Evolutionary conservation across 2,113 vertebrate species (phyloP), one percentile per base, ranked within the genome.

Genomic region (Pelecanoides urinatrix): DNA sequence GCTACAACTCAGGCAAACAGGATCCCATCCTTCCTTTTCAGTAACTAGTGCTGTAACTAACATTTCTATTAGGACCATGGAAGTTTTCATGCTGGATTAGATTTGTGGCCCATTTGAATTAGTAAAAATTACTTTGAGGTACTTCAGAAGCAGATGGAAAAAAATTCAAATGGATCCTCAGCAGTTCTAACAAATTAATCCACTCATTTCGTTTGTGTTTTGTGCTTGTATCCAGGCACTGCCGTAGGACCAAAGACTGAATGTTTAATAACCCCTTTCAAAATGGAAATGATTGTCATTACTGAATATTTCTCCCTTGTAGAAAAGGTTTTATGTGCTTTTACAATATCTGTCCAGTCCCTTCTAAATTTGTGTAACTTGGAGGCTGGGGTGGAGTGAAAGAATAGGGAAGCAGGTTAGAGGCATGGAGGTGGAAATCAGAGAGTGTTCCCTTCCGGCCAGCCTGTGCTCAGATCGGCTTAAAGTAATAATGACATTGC

Each of bases 381-480:
- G 68, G 44, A 85, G 63, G 49, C 8, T 38, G 49, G 52, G 17
- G 26, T 75, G n/a, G 14, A 71, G 56, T 53, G 40, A 53, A 63
- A 45, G 75, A 71, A 27, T 8, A 61, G 52, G 30, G 16, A 30
- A 71, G 40, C n/a, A 59, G 50, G n/a, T 76, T 75, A 40, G n/a
- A 42, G 67, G 18, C 44, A 58, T 0, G 2, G 22, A 79, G 42
- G 34, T 52, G 6, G 36, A 67, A 84, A 52, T 34, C 5, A 13
- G 40, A 53, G 27, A 16, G 9, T 0, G 0, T 50, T 87, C 27
- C 0, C 4, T 49, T 67, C 40, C 45, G 59, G 44, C n/a, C 62
- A 70, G 49, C 44, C 56, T 75, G 38, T 0, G 1, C n/a, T 83
- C 34, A 36, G 13, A 20, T 87, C 49, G 49, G 45, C 50, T 70